Evolutionary conservation across 2,113 vertebrate genomes (phyloP), one percentile per base, ranked within the genome.

Genomic region (Hoplias malabaricus): DNA sequence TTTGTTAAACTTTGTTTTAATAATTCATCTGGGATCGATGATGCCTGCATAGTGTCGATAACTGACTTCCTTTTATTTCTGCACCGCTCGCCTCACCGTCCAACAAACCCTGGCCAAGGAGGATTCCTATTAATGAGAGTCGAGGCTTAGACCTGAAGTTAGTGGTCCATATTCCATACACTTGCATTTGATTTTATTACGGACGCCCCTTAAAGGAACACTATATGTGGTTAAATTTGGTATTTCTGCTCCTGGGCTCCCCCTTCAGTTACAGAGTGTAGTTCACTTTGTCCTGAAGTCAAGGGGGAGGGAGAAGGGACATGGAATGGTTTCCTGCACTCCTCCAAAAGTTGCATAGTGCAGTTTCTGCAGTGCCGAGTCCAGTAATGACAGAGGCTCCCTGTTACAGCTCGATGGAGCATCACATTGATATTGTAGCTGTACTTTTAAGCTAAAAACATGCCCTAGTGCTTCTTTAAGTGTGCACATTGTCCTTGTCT

Each of bases 1-100:
- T 67, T 68, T 40, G 16, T 59, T 75, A 4, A 74, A 74, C 38
- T 69, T 50, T 59, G 62, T 46, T 77, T 73, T 75, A 76, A 83
- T 73, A 73, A 79, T 82, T 82, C 50, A 82, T 33, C 14, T 53
- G 19, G 43, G 61, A 50, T 13, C 67, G 25, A 50, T 68, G 14
- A 27, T 27, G 21, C 5, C 29, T 57, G 43, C 42, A 66, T 56
- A 19, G 14, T 48, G 27, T n/a, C n/a, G 16, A 68, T 67, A 61
- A 61, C 75, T 48, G 38, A 57, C 27, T 63, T 31, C 21, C 16
- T 38, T 66, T 59, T 14, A 57, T 80, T 61, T 69, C 68, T 54
- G 66, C 14, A 11, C 57, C 10, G 14, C 42, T 68, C 59, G 61
- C 46, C 48, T 36, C 69, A 56, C 61, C 50, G 63, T n/a, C 68